phyloP scores from a whole-genome alignment of 2,888 invertebrate genomes.

The Ochlodes sylvanus region DNA sequence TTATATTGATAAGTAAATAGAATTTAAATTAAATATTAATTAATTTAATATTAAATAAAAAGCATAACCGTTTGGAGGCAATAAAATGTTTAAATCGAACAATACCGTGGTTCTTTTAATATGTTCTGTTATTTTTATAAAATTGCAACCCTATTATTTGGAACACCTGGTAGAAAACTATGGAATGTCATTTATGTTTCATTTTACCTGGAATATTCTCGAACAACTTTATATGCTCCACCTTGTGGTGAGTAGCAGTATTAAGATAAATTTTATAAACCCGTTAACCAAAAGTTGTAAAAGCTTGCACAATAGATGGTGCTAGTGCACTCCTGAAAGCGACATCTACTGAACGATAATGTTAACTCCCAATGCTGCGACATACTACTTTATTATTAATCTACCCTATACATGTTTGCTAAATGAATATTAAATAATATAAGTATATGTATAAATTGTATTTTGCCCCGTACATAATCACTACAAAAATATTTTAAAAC shows the following conservation, averaged over 20 bases:
- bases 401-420: too few relatives aligned
- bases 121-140: not conserved
- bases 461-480: too few relatives aligned
- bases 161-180: constrained; percentile 22
- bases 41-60: too few relatives aligned
- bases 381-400: too few relatives aligned
- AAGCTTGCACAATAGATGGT: constrained; percentile 5
- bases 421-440: too few relatives aligned
- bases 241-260: constrained; percentile 56
- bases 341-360: constrained; percentile 1
- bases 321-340: not conserved
- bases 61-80: too few relatives aligned
- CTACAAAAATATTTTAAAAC: too few relatives aligned
- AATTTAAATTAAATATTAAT: too few relatives aligned
- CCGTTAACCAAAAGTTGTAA: not conserved
- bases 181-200: constrained; percentile 25
- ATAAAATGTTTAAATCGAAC: too few relatives aligned
- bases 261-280: constrained; percentile 2
- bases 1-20: too few relatives aligned
- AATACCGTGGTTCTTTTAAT: too few relatives aligned
- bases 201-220: constrained; percentile 45
- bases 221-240: constrained; percentile 38
- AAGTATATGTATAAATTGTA: too few relatives aligned
- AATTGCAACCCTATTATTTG: constrained; percentile 18
- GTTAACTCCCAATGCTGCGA: not conserved